These are phyloP conservation scores for Apolygus lucorum DNA, from an alignment of 1,140 invertebrate genomes.

Conservation along the genomic window DNA sequence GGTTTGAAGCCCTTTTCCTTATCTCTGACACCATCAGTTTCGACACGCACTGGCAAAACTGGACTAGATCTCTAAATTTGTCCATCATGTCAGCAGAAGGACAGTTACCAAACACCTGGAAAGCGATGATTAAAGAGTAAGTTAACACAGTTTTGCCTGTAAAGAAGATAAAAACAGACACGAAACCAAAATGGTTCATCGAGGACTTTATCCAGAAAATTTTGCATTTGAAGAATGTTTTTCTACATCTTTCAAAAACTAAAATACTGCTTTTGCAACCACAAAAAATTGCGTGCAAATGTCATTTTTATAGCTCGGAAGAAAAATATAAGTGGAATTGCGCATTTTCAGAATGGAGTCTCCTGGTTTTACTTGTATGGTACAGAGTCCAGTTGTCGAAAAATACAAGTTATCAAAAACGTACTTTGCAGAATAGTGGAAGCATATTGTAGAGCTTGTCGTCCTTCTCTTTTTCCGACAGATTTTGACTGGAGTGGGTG, in stretches of 20 bases:
- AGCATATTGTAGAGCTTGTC: slow-evolving; percentile 96
- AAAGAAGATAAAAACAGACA: background rate
- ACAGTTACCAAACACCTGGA: slow-evolving; percentile 80
- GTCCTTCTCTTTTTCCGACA: slow-evolving; percentile 76
- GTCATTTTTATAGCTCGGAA: background rate
- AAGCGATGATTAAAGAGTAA: slow-evolving; percentile 28
- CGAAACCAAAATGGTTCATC: background rate
- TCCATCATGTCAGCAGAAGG: slow-evolving; percentile 88
- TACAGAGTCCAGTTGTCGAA: too few species aligned
- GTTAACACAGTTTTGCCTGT: background rate
- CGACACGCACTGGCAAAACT: slow-evolving; percentile 89
- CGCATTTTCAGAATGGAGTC: too few species aligned
- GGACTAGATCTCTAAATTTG: slow-evolving; percentile 86
- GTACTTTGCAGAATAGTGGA: slow-evolving; percentile 94
- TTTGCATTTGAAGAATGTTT: too few species aligned
- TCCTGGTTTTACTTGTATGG: too few species aligned
- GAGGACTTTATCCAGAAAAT: too few species aligned
- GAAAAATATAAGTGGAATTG: too few species aligned
- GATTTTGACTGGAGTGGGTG: slow-evolving; percentile 69
- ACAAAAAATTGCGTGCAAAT: background rate
- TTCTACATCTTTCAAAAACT: background rate
- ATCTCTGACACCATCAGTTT: slow-evolving; percentile 93
- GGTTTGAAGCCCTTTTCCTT: slow-evolving; percentile 82
- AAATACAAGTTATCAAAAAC: too few species aligned
- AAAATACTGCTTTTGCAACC: background rate